Evolutionary conservation across 2,113 vertebrate species (phyloP).

Genomic region (Spizaetus ornatus): DNA sequence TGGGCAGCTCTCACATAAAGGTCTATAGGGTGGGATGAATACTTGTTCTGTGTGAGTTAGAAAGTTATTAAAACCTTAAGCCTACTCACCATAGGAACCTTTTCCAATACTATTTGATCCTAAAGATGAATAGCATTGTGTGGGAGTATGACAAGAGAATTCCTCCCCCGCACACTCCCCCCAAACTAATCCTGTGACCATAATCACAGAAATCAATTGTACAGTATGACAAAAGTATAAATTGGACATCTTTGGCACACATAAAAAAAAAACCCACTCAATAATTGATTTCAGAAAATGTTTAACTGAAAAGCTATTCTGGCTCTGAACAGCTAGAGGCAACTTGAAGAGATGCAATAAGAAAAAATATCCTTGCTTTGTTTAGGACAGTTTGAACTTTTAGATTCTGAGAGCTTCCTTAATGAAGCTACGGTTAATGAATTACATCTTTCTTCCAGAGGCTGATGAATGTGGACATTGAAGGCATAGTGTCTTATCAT

Average conservation of each 20-base stretch:
- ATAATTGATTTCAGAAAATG: neutral
- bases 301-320: neutral
- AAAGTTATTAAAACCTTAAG: neutral
- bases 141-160: neutral
- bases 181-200: neutral
- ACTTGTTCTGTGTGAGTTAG: neutral
- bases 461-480: neutral
- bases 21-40: neutral
- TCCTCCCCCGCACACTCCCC: accelerated
- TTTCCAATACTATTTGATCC: neutral
- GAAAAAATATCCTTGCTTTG: neutral
- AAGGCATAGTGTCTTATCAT: neutral
- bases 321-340: neutral
- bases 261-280: neutral
- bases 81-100: neutral
- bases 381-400: neutral
- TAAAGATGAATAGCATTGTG: neutral
- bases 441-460: neutral
- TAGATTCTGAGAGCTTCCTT: neutral
- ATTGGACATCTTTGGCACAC: neutral
- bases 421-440: neutral
- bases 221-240: neutral
- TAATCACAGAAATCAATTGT: neutral
- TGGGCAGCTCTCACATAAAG: neutral
- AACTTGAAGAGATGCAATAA: neutral